Percentiles rank a stretch among this genome's conserved stretches.
Evolutionary conservation across 2,888 invertebrate genomes (phyloP).

Genomic region (Harmothoe impar): DNA sequence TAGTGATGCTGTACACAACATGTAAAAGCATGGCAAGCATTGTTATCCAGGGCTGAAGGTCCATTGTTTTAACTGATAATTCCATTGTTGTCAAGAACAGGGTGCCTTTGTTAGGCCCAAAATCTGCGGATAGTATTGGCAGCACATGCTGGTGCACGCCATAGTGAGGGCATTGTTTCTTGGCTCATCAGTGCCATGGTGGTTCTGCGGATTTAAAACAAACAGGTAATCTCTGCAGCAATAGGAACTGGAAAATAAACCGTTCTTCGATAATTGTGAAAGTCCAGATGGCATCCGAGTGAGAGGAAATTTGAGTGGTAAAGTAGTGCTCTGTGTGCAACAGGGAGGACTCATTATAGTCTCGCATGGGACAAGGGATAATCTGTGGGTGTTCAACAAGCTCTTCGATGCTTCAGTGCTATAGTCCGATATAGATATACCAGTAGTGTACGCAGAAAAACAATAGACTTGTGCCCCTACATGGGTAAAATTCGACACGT

Average conservation of each 20-base stretch:
- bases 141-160: slow-evolving; percentile 10
- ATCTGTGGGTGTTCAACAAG: too few relatives aligned
- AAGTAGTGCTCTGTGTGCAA: too few relatives aligned
- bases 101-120: background rate
- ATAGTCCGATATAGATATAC: too few relatives aligned
- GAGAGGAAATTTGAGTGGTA: too few relatives aligned
- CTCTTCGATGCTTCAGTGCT: too few relatives aligned
- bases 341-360: too few relatives aligned
- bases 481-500: too few relatives aligned
- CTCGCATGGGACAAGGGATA: too few relatives aligned
- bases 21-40: slow-evolving; percentile 17
- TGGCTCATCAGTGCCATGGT: background rate
- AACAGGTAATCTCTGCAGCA: slow-evolving; percentile 21
- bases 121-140: background rate
- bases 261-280: background rate
- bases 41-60: background rate
- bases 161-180: background rate
- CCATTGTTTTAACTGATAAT: slow-evolving; percentile 13
- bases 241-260: slow-evolving; percentile 15
- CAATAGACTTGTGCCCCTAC: too few relatives aligned
- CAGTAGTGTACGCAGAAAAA: too few relatives aligned
- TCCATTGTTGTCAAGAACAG: slow-evolving; percentile 2
- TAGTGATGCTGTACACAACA: background rate
- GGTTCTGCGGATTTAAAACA: background rate
- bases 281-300: background rate